A percentile compares a stretch with the other conserved stretches of the same genome.
These are phyloP conservation scores for Arizona elegans DNA, from an alignment of 2,113 vertebrate species.

Conservation along the genomic window DNA sequence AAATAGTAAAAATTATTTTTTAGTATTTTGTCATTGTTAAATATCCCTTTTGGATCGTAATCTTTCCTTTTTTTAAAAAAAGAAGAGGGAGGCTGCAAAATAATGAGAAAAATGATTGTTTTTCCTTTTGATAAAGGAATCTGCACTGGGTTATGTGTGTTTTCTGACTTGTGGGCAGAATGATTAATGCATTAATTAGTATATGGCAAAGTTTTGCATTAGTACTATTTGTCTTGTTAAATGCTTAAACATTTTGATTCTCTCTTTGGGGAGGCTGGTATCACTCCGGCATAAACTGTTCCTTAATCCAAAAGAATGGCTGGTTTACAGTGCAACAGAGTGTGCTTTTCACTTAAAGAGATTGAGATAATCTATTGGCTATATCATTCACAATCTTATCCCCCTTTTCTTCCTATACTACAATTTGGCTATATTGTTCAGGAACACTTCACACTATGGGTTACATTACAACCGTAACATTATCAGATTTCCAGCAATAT, in stretches of 20 bases:
- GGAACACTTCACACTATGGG: background rate
- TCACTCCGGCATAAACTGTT: background rate
- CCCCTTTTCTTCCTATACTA: background rate
- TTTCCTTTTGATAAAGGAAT: conserved; percentile 1
- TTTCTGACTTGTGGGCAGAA: background rate
- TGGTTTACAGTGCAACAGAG: background rate
- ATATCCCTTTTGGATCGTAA: conserved; percentile 20
- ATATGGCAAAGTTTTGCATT: background rate
- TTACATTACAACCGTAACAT: background rate
- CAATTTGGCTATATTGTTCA: background rate
- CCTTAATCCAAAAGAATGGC: background rate
- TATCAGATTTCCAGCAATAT: background rate
- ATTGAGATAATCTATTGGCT: background rate
- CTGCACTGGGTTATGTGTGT: background rate
- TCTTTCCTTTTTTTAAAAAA: background rate
- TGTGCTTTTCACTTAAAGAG: background rate
- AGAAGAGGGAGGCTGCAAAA: conserved; percentile 18
- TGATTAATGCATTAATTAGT: conserved; percentile 24
- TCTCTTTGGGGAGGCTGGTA: background rate
- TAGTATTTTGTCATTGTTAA: conserved; percentile 31
- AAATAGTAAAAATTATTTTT: conserved; percentile 18
- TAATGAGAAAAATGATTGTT: conserved; percentile 34
- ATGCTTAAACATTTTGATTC: background rate
- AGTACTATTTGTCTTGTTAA: conserved; percentile 11
- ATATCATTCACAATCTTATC: background rate